A percentile compares a stretch with the other conserved stretches of the same genome.
Evolutionary conservation across 92 coral and sea anemone species (phyloP).

Genomic region (Blastomussa wellsi): DNA sequence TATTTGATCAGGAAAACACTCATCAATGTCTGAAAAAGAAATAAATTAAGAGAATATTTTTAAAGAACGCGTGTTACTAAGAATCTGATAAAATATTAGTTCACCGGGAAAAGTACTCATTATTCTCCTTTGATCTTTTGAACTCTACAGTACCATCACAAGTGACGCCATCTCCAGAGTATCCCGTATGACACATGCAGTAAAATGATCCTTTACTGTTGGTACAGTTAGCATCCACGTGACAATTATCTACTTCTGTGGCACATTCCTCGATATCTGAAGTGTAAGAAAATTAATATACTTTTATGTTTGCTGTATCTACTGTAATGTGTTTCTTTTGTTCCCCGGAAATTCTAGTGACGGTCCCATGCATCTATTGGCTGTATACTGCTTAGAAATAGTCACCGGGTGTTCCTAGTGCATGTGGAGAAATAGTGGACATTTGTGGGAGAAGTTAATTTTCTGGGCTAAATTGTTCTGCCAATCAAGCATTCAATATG

Average conservation of each 20-base stretch:
- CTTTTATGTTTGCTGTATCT: neutral
- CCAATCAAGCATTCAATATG: no score
- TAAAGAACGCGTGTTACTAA: no score
- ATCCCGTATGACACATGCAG: conserved; percentile 74
- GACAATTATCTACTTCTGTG: conserved; percentile 55
- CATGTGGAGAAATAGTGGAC: no score
- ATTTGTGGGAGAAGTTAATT: no score
- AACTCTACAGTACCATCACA: no score
- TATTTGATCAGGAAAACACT: conserved; percentile 23
- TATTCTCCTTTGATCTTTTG: no score
- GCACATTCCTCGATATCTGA: no score
- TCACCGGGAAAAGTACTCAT: no score
- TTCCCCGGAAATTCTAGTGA: neutral
- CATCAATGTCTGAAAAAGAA: neutral
- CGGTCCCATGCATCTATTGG: neutral
- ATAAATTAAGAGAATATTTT: no score
- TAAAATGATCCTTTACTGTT: conserved; percentile 74
- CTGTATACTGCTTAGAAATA: no score
- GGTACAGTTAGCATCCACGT: conserved; percentile 70
- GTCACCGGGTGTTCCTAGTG: neutral
- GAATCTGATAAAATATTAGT: no score
- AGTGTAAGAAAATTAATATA: neutral
- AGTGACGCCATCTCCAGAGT: conserved; percentile 69
- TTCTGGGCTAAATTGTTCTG: no score
- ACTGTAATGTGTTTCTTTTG: neutral